Percentiles rank a stretch among this genome's conserved stretches.
Conservation (phyloP, 2,888 invertebrate genomes). For the Leistus spinibarbis region DNA sequence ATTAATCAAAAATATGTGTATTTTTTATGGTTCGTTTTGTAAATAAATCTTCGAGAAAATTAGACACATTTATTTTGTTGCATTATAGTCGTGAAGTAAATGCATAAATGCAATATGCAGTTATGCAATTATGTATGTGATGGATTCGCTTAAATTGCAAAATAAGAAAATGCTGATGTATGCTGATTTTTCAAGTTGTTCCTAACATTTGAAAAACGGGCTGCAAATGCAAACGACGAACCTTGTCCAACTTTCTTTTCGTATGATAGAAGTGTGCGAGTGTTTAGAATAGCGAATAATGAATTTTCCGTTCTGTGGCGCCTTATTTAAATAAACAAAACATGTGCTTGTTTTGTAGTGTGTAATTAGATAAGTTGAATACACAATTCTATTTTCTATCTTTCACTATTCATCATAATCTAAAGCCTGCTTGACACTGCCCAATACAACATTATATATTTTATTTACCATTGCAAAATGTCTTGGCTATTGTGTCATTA, state of each 20-base stretch:
- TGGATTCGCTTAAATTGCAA: not conserved
- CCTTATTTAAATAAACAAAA: conserved; percentile 21
- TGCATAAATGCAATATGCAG: not conserved
- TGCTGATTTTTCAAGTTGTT: not conserved
- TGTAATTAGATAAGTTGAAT: conserved; percentile 32
- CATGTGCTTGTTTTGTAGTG: conserved; percentile 12
- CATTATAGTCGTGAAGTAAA: not conserved
- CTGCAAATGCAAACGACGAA: conserved; percentile 16
- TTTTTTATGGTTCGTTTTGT: no score
- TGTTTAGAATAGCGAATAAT: conserved; percentile 28
- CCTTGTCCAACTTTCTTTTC: conserved; percentile 32
- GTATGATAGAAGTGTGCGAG: conserved; percentile 23
- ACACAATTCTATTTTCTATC: conserved; percentile 20
- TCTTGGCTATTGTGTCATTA: no score
- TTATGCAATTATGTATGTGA: not conserved
- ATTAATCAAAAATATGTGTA: no score
- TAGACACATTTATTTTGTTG: not conserved
- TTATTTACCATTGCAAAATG: no score
- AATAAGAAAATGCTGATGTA: not conserved
- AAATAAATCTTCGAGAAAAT: no score
- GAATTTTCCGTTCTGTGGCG: conserved; percentile 32
- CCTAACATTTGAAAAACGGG: not conserved
- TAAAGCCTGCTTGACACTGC: no score
- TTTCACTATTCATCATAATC: not conserved
- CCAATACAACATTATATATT: no score